Percentiles rank a stretch among this genome's conserved stretches.
phyloP scores from a whole-genome alignment of 2,888 invertebrate species.

The Pyrrhosoma nymphula region DNA sequence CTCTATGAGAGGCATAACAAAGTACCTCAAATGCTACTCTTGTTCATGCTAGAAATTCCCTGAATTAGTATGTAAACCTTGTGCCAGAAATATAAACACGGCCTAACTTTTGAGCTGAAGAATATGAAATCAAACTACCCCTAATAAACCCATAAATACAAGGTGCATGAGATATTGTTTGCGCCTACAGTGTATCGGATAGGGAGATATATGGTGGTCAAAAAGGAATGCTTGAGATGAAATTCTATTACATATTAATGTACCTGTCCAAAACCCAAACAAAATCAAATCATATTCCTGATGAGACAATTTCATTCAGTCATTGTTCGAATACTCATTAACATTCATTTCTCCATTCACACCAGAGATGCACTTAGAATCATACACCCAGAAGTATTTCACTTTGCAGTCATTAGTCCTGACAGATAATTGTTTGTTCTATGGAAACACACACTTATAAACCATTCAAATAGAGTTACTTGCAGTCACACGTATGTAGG shows the following conservation, averaged over 20 bases:
- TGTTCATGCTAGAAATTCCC: constrained; percentile 54
- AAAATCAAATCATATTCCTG: constrained; percentile 43
- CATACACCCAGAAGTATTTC: background rate
- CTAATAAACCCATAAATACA: constrained; percentile 56
- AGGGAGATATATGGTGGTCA: constrained; percentile 32
- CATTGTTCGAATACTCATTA: constrained; percentile 19
- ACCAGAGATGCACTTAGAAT: constrained; percentile 26
- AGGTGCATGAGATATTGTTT: constrained; percentile 24
- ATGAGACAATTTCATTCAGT: constrained; percentile 47
- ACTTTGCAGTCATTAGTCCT: background rate
- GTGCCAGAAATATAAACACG: constrained; percentile 60
- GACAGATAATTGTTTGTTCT: background rate
- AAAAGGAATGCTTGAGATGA: constrained; percentile 67
- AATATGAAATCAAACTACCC: constrained; percentile 54
- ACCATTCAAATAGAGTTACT: constrained; percentile 55
- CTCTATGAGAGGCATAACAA: background rate
- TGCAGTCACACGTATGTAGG: constrained; percentile 54
- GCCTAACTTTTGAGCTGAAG: constrained; percentile 51
- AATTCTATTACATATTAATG: constrained; percentile 43
- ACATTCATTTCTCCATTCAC: background rate
- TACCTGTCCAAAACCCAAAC: constrained; percentile 41
- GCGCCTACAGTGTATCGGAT: constrained; percentile 43
- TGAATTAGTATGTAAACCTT: constrained; percentile 42
- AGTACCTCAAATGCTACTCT: constrained; percentile 24
- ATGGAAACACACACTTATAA: constrained; percentile 42